Evolutionary conservation across 2,797 vertebrate genomes (phyloP).

Genomic region (Zalophus californianus): DNA sequence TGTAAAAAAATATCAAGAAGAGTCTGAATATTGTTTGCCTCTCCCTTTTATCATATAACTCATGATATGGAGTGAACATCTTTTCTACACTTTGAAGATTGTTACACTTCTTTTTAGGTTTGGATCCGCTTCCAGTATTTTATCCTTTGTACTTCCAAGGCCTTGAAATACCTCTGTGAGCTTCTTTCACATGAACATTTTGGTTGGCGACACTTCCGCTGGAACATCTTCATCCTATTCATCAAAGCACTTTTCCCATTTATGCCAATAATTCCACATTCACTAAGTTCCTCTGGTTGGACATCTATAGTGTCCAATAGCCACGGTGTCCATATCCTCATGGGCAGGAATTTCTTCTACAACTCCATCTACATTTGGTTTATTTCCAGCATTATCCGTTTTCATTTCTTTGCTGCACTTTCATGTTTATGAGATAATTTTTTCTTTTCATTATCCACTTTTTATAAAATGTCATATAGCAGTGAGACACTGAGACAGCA

Average conservation of each 20-base stretch:
- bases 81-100: background rate
- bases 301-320: background rate
- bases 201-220: background rate
- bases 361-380: slow-evolving; percentile 16
- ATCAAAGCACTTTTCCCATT: background rate
- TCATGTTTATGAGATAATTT: background rate
- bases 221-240: background rate
- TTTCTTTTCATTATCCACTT: background rate
- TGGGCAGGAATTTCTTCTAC: background rate
- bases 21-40: background rate
- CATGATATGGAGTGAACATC: background rate
- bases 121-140: background rate
- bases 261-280: background rate
- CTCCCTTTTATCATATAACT: background rate
- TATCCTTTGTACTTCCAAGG: background rate
- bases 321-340: background rate
- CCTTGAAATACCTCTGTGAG: background rate
- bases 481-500: background rate
- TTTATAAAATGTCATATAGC: background rate
- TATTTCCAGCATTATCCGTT: background rate
- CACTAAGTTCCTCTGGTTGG: background rate
- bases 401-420: background rate
- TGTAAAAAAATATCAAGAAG: background rate
- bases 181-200: background rate
- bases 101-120: background rate